Evolutionary conservation across 1,140 invertebrate genomes (phyloP).

Genomic region (Apolygus lucorum): DNA sequence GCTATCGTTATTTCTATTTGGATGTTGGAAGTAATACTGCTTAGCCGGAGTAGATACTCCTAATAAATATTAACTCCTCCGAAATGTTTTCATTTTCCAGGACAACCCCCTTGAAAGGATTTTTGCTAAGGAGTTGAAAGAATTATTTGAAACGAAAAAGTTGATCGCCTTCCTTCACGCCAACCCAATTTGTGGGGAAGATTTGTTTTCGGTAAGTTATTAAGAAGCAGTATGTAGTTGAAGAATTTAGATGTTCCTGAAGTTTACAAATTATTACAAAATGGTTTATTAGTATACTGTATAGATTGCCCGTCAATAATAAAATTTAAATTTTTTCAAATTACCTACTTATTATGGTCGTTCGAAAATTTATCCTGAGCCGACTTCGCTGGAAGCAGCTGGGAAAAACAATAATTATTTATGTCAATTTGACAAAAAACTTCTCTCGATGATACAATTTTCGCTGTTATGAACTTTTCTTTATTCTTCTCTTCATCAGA

Average conservation of each 20-base stretch:
- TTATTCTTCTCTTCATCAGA: too few species aligned
- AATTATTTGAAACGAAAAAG: constrained; percentile 59
- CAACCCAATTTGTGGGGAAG: constrained; percentile 53
- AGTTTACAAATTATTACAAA: too few species aligned
- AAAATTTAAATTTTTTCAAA: background rate
- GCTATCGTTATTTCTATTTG: background rate
- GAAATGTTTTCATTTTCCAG: constrained; percentile 22
- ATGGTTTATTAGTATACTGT: too few species aligned
- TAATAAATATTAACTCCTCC: constrained; percentile 13
- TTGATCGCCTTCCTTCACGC: constrained; percentile 58
- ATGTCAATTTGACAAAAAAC: background rate
- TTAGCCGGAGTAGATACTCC: background rate
- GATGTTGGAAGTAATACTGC: background rate
- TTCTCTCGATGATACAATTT: background rate
- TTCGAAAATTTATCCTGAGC: background rate
- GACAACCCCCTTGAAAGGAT: constrained; percentile 56
- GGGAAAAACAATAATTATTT: too few species aligned
- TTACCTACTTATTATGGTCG: background rate
- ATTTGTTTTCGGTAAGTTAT: constrained; percentile 51
- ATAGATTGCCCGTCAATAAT: background rate
- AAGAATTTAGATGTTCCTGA: background rate
- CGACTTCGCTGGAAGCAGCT: too few species aligned
- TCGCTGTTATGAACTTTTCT: too few species aligned
- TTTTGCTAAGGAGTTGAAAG: constrained; percentile 54
- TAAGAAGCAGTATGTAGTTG: background rate